Evolutionary conservation across 2,113 vertebrate genomes (phyloP).

Genomic region (Macquaria australasica): DNA sequence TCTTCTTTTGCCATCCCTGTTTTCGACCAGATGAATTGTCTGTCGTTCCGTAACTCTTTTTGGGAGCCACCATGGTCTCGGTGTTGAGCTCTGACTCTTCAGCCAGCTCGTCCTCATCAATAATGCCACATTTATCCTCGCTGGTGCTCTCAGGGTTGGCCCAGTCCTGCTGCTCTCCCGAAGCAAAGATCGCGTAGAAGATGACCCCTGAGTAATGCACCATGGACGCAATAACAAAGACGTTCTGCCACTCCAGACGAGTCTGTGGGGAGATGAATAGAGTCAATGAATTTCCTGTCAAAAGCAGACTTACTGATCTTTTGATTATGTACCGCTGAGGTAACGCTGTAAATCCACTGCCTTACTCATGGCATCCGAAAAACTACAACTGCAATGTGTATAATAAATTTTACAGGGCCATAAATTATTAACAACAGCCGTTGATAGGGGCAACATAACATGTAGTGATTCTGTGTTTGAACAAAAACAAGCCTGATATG

Average conservation of each 20-base stretch:
- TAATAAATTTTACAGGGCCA: slow-evolving; percentile 28
- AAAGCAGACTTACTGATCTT: slow-evolving; percentile 15
- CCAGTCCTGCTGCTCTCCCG: slow-evolving; percentile 98
- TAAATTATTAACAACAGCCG: slow-evolving; percentile 36
- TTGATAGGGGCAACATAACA: slow-evolving; percentile 27
- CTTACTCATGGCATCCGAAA: slow-evolving; percentile 6
- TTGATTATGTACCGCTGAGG: slow-evolving; percentile 9
- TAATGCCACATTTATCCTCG: slow-evolving; percentile 94
- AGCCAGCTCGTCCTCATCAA: slow-evolving; percentile 93
- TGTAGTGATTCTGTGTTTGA: neutral
- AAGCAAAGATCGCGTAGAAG: slow-evolving; percentile 97
- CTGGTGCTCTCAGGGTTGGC: slow-evolving; percentile 92
- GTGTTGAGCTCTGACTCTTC: slow-evolving; percentile 92
- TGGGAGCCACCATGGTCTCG: slow-evolving; percentile 82
- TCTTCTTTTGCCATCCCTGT: slow-evolving; percentile 86
- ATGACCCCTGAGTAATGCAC: slow-evolving; percentile 97
- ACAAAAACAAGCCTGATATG: slow-evolving; percentile 1
- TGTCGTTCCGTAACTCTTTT: slow-evolving; percentile 90
- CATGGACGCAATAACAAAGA: slow-evolving; percentile 95
- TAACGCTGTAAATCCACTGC: slow-evolving; percentile 28
- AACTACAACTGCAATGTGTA: slow-evolving; percentile 16
- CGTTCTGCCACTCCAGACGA: slow-evolving; percentile 97
- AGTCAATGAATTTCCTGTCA: slow-evolving; percentile 38
- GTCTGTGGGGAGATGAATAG: slow-evolving; percentile 83
- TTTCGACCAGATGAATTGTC: slow-evolving; percentile 84